These are phyloP conservation scores for Lycophotia porphyrea DNA, from an alignment of 2,888 invertebrate species.

Conservation along the genomic window DNA sequence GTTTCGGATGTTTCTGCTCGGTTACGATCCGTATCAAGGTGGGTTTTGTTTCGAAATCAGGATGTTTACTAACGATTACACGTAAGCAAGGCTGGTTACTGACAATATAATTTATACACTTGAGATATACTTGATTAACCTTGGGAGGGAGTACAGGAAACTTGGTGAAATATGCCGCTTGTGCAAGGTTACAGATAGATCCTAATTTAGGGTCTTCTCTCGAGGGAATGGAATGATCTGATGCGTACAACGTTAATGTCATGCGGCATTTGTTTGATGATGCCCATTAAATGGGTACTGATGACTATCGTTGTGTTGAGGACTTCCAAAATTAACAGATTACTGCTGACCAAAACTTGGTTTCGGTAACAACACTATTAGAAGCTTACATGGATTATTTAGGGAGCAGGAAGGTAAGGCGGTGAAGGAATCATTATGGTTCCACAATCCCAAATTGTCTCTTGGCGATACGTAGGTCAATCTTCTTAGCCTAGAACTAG, in stretches of 20 bases:
- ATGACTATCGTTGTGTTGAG: neutral
- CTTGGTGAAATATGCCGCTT: slow-evolving; percentile 45
- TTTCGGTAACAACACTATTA: neutral
- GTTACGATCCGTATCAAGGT: slow-evolving; percentile 61
- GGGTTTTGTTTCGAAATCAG: slow-evolving; percentile 74
- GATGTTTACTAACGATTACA: slow-evolving; percentile 75
- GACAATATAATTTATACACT: slow-evolving; percentile 68
- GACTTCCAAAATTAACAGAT: neutral
- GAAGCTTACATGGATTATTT: neutral
- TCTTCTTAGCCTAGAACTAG: too few species aligned
- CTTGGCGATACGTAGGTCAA: too few species aligned
- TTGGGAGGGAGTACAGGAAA: slow-evolving; percentile 53
- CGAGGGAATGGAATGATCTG: slow-evolving; percentile 11
- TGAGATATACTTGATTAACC: slow-evolving; percentile 57
- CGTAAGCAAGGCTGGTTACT: slow-evolving; percentile 68
- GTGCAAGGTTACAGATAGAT: slow-evolving; percentile 30
- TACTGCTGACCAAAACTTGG: neutral
- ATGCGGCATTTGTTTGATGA: slow-evolving; percentile 45
- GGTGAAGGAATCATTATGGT: too few species aligned
- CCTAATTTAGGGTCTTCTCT: slow-evolving; percentile 33
- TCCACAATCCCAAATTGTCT: neutral
- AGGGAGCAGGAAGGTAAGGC: neutral
- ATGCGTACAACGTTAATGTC: slow-evolving; percentile 29
- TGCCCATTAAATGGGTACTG: slow-evolving; percentile 1
- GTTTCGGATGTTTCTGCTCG: slow-evolving; percentile 36